Conservation (phyloP, 2,797 vertebrate species). For the Threskiornis aethiopicus region DNA sequence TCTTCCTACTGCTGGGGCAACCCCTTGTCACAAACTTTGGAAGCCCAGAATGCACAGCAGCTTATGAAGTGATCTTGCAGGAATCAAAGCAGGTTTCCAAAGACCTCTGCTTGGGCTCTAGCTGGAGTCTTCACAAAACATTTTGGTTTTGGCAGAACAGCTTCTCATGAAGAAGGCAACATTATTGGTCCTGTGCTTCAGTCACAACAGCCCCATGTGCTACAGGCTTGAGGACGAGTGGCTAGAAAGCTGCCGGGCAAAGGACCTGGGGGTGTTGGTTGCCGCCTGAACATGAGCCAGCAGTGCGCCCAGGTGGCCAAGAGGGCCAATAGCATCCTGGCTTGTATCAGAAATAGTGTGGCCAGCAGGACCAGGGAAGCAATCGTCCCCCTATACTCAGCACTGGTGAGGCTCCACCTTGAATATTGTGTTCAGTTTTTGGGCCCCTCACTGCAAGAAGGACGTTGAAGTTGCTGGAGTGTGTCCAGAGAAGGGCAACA, state of each 20-base stretch:
- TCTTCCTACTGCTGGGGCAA: background rate
- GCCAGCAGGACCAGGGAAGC: background rate
- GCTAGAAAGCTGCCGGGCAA: background rate
- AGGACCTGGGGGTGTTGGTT: background rate
- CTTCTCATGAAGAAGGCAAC: background rate
- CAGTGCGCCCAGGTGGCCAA: background rate
- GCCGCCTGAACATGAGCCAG: accelerated
- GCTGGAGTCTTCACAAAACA: background rate
- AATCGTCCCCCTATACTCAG: accelerated
- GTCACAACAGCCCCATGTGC: accelerated
- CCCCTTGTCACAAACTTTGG: background rate
- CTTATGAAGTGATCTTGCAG: background rate
- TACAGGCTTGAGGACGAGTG: background rate
- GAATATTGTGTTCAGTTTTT: background rate
- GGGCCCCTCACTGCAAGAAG: background rate
- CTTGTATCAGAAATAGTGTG: background rate
- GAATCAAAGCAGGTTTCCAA: background rate
- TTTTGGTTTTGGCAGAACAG: background rate
- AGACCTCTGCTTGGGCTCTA: background rate
- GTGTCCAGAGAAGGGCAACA: accelerated
- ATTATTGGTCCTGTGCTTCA: background rate
- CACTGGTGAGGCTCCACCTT: accelerated
- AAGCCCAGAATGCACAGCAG: background rate
- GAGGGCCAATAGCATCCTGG: too few species aligned
- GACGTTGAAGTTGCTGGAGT: accelerated